phyloP scores from a whole-genome alignment of 2,797 vertebrate species.

The Silurus aristotelis region DNA sequence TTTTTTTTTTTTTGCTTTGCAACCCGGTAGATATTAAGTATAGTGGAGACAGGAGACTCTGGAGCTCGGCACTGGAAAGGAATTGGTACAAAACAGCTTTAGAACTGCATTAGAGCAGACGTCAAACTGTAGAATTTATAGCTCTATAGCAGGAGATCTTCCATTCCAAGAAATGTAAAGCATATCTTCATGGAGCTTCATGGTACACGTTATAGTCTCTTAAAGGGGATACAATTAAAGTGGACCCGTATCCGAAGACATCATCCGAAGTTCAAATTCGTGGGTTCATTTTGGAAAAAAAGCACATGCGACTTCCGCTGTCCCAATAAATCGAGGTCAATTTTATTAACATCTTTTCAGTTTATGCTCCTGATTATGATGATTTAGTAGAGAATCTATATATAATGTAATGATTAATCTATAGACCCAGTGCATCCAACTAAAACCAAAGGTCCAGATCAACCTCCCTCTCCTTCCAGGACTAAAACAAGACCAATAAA shows the following conservation, averaged over 20 bases:
- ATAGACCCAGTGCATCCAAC: background rate
- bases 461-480: background rate
- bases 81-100: background rate
- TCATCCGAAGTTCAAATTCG: too few relatives aligned
- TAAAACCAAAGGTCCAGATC: background rate
- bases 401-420: background rate
- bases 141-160: too few relatives aligned
- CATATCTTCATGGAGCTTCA: too few relatives aligned
- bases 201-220: too few relatives aligned
- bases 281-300: too few relatives aligned
- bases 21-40: slow-evolving; percentile 14
- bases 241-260: too few relatives aligned
- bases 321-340: too few relatives aligned
- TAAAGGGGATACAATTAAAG: too few relatives aligned
- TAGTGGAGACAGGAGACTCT: background rate
- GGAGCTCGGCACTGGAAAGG: background rate
- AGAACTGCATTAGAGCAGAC: background rate
- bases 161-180: background rate
- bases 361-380: background rate
- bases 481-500: background rate
- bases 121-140: too few relatives aligned
- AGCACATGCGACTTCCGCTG: too few relatives aligned
- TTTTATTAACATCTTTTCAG: too few relatives aligned
- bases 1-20: slow-evolving; percentile 17
- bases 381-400: background rate